phyloP scores from a whole-genome alignment of 2,888 invertebrate genomes.

The Blastobasis adustella region DNA sequence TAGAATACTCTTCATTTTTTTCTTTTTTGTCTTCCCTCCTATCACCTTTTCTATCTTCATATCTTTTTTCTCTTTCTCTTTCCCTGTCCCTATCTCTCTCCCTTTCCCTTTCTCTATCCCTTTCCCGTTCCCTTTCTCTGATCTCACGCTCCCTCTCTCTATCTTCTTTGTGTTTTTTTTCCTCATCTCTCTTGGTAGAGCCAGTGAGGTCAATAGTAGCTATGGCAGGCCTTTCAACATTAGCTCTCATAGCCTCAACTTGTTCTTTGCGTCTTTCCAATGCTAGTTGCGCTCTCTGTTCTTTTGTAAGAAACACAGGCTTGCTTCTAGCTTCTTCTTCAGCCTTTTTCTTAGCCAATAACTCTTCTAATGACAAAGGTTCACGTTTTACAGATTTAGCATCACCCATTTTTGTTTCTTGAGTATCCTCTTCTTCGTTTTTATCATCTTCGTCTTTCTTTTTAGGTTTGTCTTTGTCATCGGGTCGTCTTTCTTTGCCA shows the following conservation, averaged over 20 bases:
- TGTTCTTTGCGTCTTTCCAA: slow-evolving; percentile 91
- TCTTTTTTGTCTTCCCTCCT: slow-evolving; percentile 64
- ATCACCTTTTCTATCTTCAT: slow-evolving; percentile 69
- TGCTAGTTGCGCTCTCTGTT: slow-evolving; percentile 93
- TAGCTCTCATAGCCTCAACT: slow-evolving; percentile 85
- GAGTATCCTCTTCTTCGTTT: slow-evolving; percentile 50
- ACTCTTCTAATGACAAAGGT: slow-evolving; percentile 95
- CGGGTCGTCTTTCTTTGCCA: slow-evolving; percentile 44
- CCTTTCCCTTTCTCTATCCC: slow-evolving; percentile 62
- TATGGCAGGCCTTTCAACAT: slow-evolving; percentile 67
- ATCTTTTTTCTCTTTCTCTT: slow-evolving; percentile 57
- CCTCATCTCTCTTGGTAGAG: slow-evolving; percentile 63
- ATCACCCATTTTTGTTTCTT: slow-evolving; percentile 55
- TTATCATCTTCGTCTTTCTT: slow-evolving; percentile 42
- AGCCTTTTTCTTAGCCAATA: slow-evolving; percentile 95
- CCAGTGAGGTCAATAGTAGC: slow-evolving; percentile 68
- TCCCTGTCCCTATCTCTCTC: slow-evolving; percentile 41
- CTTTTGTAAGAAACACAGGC: slow-evolving; percentile 97
- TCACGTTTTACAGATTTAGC: slow-evolving; percentile 73
- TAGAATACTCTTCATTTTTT: slow-evolving; percentile 67
- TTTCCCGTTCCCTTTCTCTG: slow-evolving; percentile 60
- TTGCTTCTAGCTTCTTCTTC: slow-evolving; percentile 96
- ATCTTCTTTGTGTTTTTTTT: slow-evolving; percentile 52
- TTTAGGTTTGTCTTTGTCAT: slow-evolving; percentile 62
- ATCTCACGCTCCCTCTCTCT: slow-evolving; percentile 43